Percentiles rank a stretch among this genome's conserved stretches.
phyloP scores from a whole-genome alignment of 2,888 invertebrate genomes.

The Philereme transversata region DNA sequence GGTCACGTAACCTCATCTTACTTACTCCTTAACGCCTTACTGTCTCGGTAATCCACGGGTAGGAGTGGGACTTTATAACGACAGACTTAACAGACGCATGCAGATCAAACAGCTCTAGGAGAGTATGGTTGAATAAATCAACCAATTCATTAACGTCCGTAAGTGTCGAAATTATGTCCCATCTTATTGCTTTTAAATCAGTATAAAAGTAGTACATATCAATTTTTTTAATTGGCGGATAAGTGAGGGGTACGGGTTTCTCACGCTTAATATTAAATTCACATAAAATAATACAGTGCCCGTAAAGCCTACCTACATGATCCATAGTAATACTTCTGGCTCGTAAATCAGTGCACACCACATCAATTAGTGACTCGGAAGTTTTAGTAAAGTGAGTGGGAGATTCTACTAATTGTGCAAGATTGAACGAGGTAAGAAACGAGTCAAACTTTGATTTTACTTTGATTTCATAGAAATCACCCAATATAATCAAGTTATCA shows the following conservation, averaged over 20 bases:
- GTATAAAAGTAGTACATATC: background rate
- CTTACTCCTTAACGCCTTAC: no score
- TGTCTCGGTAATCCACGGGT: conserved; percentile 18
- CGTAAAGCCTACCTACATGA: conserved; percentile 11
- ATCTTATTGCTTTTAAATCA: background rate
- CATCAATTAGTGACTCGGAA: conserved; percentile 16
- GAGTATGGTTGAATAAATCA: conserved; percentile 2
- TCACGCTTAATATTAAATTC: conserved; percentile 11
- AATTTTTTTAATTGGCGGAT: conserved; percentile 12
- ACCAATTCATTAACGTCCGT: conserved; percentile 11
- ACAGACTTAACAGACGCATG: conserved; percentile 12
- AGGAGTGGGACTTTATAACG: background rate
- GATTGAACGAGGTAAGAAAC: conserved; percentile 6
- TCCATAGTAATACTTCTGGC: conserved; percentile 10
- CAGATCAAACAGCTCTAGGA: conserved; percentile 3
- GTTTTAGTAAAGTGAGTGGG: conserved; percentile 16
- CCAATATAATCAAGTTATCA: no score
- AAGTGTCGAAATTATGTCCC: conserved; percentile 8
- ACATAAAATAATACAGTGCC: conserved; percentile 10
- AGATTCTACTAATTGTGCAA: conserved; percentile 8
- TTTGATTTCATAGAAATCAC: no score
- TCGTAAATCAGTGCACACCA: conserved; percentile 12
- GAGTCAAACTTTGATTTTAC: no score
- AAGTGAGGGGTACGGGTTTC: conserved; percentile 2
- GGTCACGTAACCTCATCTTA: conserved; percentile 18